Evolutionary conservation across 2,113 vertebrate species (phyloP).

Genomic region (Piaya cayana): DNA sequence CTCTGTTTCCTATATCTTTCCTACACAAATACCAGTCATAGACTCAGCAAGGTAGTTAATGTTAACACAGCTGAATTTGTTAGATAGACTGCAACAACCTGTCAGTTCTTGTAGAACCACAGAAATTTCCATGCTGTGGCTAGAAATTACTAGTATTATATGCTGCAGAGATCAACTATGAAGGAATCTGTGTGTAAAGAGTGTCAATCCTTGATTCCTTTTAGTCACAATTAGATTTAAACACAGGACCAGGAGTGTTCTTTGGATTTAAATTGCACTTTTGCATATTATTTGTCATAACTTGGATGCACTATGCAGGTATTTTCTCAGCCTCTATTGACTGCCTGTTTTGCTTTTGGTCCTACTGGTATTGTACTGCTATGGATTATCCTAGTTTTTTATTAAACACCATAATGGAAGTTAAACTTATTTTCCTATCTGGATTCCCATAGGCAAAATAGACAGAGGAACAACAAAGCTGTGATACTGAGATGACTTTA

Average conservation of each 20-base stretch:
- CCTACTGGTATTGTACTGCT: neutral
- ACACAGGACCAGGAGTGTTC: neutral
- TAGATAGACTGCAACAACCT: neutral
- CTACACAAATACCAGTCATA: neutral
- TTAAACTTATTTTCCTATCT: too few species aligned
- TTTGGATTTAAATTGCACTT: neutral
- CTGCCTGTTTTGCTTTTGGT: neutral
- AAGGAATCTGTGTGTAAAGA: neutral
- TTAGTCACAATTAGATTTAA: neutral
- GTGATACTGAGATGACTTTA: too few species aligned
- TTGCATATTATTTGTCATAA: neutral
- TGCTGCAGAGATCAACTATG: neutral
- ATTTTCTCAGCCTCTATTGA: neutral
- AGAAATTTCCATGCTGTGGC: neutral
- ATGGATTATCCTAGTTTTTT: neutral
- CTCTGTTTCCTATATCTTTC: neutral
- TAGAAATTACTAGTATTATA: neutral
- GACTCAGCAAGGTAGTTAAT: neutral
- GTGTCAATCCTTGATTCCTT: neutral
- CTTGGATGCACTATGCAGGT: neutral
- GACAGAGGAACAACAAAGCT: too few species aligned
- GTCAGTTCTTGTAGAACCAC: neutral
- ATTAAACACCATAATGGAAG: too few species aligned
- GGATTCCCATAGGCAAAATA: too few species aligned
- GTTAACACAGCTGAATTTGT: neutral